phyloP scores from a whole-genome alignment of 2,888 invertebrate species.

The Nasonia oneida region DNA sequence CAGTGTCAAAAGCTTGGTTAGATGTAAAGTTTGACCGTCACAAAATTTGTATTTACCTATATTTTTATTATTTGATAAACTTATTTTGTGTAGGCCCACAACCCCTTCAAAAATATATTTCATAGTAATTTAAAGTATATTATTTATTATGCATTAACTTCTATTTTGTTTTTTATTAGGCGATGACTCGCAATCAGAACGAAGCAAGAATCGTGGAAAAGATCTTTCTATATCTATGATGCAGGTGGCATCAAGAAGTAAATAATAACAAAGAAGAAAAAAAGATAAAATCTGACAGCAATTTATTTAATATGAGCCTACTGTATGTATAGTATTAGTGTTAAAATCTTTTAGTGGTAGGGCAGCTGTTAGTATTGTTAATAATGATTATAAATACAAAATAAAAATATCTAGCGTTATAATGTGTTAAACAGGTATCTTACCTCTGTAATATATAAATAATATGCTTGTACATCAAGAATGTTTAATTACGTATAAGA shows the following conservation, averaged over 20 bases:
- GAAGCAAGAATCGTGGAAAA: constrained; percentile 20
- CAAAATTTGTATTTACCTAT: too few species aligned
- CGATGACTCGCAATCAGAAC: constrained; percentile 22
- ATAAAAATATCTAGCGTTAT: neutral
- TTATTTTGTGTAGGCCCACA: too few species aligned
- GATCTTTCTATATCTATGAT: constrained; percentile 2
- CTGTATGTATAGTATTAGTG: constrained; percentile 63
- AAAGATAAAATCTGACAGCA: neutral
- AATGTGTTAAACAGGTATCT: neutral
- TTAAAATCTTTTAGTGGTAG: constrained; percentile 64
- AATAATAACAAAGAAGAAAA: neutral
- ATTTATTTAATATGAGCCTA: constrained; percentile 42
- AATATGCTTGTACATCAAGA: neutral
- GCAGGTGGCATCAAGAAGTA: constrained; percentile 2
- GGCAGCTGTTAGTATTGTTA: constrained; percentile 65
- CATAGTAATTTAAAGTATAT: neutral
- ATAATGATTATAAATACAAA: constrained; percentile 63
- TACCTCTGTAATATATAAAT: neutral
- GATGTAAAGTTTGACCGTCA: too few species aligned
- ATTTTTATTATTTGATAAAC: too few species aligned
- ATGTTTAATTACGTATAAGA: neutral
- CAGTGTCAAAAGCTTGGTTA: too few species aligned
- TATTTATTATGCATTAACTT: neutral
- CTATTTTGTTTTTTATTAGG: constrained; percentile 9
- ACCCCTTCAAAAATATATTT: neutral